Percentiles rank a stretch among this genome's conserved stretches.
These are phyloP conservation scores for Hypolimnas misippus DNA, from an alignment of 2,888 invertebrate species.

Conservation along the genomic window DNA sequence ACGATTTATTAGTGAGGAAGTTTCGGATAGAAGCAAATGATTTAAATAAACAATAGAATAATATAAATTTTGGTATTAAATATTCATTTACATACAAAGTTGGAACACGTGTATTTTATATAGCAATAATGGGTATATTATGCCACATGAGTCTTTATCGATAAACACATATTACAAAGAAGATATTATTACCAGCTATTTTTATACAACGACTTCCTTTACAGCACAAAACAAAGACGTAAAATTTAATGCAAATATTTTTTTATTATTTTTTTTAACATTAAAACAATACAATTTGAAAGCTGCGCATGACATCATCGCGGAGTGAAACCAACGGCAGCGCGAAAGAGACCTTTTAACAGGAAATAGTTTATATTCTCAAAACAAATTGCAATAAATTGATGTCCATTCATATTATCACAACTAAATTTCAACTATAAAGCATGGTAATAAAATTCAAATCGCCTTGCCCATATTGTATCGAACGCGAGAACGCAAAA, in stretches of 20 bases:
- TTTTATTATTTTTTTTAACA: conserved; percentile 45
- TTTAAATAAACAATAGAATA: not conserved
- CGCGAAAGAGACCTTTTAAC: conserved; percentile 70
- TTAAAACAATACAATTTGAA: conserved; percentile 54
- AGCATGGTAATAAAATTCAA: conserved; percentile 9
- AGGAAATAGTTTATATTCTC: conserved; percentile 80
- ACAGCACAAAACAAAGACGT: conserved; percentile 24
- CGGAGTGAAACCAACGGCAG: conserved; percentile 65
- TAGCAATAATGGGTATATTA: not conserved
- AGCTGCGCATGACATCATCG: conserved; percentile 73
- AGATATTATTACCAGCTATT: conserved; percentile 12
- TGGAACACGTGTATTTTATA: not conserved
- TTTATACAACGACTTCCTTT: conserved; percentile 28
- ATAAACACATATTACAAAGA: not conserved
- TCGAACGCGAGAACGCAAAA: conserved; percentile 27
- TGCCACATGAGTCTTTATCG: not conserved
- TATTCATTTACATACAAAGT: not conserved
- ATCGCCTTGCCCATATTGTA: conserved; percentile 30
- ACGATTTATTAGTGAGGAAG: no score
- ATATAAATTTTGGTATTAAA: not conserved
- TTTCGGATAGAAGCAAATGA: not conserved
- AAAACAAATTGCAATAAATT: conserved; percentile 72
- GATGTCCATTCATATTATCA: conserved; percentile 35
- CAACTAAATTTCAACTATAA: conserved; percentile 48
- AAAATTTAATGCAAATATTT: conserved; percentile 29